A percentile compares a stretch with the other conserved stretches of the same genome.
These are phyloP conservation scores for Cosmia pyralina DNA, from an alignment of 2,888 invertebrate species.

Conservation along the genomic window DNA sequence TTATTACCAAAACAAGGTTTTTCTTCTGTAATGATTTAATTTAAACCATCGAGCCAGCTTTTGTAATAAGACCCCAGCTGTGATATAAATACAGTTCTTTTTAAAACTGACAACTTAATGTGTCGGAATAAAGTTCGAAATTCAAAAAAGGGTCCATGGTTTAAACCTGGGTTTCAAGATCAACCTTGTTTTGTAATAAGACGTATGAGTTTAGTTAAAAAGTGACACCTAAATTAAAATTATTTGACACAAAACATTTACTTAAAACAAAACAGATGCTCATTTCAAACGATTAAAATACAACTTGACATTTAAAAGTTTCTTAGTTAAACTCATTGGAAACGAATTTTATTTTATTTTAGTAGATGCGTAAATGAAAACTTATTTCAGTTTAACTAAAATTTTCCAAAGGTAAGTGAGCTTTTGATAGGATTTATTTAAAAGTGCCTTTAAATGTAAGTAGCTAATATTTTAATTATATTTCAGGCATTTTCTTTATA, in stretches of 20 bases:
- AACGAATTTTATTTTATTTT: conserved; percentile 1
- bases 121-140: too few relatives aligned
- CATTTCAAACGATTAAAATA: conserved; percentile 6
- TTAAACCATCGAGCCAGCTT: too few relatives aligned
- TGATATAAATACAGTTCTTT: too few relatives aligned
- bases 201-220: neutral
- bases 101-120: too few relatives aligned
- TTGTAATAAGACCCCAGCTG: too few relatives aligned
- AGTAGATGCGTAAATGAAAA: neutral
- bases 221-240: neutral
- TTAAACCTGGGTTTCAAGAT: too few relatives aligned
- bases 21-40: too few relatives aligned
- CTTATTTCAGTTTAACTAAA: conserved; percentile 3
- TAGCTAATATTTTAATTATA: neutral
- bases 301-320: conserved; percentile 6
- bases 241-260: neutral
- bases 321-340: conserved; percentile 1
- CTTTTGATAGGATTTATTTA: conserved; percentile 2
- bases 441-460: neutral
- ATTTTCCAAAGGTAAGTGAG: neutral
- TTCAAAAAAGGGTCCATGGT: too few relatives aligned
- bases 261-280: neutral
- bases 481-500: neutral
- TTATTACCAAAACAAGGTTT: too few relatives aligned
- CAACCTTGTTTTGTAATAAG: too few relatives aligned